A percentile compares a stretch with the other conserved stretches of the same genome.
These are phyloP conservation scores for Leucopsar rothschildi DNA, from an alignment of 2,113 vertebrate genomes.

Conservation along the genomic window DNA sequence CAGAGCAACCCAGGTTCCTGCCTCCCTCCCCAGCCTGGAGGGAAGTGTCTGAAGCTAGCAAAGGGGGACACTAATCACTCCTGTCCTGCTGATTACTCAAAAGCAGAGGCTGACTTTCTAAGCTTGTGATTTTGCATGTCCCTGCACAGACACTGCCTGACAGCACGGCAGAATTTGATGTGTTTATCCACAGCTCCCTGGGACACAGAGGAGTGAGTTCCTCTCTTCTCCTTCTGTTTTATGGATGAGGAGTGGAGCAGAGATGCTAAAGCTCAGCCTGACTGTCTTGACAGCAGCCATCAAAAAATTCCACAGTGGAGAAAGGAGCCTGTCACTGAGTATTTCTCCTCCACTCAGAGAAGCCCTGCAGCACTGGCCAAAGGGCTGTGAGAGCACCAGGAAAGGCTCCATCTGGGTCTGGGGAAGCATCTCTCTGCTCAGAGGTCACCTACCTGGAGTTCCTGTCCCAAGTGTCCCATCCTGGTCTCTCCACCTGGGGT, in stretches of 20 bases:
- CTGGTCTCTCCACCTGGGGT: background rate
- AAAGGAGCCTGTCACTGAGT: background rate
- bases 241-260: background rate
- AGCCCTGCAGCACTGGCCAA: background rate
- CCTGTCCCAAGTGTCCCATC: background rate
- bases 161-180: background rate
- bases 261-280: background rate
- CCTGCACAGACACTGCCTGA: background rate
- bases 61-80: background rate
- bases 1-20: background rate
- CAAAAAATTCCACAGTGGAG: background rate
- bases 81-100: background rate
- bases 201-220: background rate
- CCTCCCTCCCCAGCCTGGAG: background rate
- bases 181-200: slow-evolving; percentile 11
- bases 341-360: background rate
- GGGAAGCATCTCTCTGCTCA: background rate
- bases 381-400: background rate
- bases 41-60: background rate
- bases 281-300: background rate
- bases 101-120: background rate
- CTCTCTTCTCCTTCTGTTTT: background rate
- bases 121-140: background rate
- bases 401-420: background rate
- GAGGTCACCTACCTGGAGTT: background rate